A percentile compares a stretch with the other conserved stretches of the same genome.
Conservation (phyloP, 2,113 vertebrate genomes). For the Entosphenus tridentatus region DNA sequence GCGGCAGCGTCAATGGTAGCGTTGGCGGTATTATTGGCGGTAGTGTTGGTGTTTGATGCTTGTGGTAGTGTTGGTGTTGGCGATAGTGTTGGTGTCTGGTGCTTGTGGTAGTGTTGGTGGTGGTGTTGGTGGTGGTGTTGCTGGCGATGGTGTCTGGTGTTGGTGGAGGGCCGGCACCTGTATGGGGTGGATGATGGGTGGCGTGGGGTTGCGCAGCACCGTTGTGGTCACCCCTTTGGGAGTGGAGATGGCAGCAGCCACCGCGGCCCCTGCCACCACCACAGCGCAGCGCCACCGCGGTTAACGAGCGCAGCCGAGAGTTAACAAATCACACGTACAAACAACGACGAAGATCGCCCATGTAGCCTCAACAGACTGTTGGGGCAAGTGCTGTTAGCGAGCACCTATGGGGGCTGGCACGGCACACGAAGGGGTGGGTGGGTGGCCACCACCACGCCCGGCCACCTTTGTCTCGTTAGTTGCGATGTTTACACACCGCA, state of each 20-base stretch:
- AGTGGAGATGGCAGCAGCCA: slow-evolving; percentile 2
- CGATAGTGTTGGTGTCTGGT: no score
- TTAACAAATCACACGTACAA: not conserved
- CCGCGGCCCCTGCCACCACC: not conserved
- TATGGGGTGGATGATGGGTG: not conserved
- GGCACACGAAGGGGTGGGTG: not conserved
- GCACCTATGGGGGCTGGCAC: not conserved
- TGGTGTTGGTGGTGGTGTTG: no score
- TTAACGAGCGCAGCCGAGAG: not conserved
- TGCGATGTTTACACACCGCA: no score
- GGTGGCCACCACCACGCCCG: no score
- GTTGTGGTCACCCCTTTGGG: not conserved
- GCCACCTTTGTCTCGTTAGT: no score
- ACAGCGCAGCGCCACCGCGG: not conserved
- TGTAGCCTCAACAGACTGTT: not conserved
- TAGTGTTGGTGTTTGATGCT: no score
- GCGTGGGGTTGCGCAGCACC: not conserved
- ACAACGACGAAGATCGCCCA: not conserved
- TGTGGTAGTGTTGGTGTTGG: no score
- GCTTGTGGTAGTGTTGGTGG: no score
- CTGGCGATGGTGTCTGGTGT: no score
- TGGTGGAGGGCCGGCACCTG: no score
- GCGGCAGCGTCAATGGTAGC: no score
- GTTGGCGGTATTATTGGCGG: no score
- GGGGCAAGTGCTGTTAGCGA: not conserved